phyloP scores from a whole-genome alignment of 2,888 invertebrate species.

The Drepanosiphum platanoidis region DNA sequence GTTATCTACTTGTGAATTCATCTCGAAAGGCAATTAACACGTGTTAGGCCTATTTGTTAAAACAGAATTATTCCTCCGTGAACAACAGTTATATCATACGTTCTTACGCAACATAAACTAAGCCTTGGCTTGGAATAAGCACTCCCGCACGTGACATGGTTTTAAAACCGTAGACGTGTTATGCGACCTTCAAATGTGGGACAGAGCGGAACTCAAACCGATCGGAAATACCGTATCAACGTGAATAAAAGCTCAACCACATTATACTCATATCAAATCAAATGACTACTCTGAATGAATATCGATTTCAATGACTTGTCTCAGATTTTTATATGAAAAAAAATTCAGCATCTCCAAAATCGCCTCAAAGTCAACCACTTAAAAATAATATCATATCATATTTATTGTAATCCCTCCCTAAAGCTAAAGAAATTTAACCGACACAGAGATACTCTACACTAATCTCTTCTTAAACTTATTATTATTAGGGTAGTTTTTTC shows the following conservation, averaged over 20 bases:
- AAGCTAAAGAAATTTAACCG: neutral
- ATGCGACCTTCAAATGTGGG: too few relatives aligned
- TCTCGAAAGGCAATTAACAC: neutral
- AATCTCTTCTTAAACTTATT: neutral
- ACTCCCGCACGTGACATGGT: neutral
- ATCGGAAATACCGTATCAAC: neutral
- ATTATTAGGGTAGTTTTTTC: neutral
- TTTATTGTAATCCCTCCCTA: neutral
- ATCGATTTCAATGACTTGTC: neutral
- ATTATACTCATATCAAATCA: neutral
- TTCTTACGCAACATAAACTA: neutral
- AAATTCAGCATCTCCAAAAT: neutral
- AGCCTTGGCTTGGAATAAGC: neutral
- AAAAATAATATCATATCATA: neutral
- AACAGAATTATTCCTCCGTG: neutral
- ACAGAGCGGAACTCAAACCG: too few relatives aligned
- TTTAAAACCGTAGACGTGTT: neutral
- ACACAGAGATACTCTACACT: neutral
- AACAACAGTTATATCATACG: neutral
- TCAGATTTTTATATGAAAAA: neutral
- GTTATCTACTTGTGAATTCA: neutral
- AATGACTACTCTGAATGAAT: too few relatives aligned
- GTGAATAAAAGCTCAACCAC: too few relatives aligned
- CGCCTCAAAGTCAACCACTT: neutral
- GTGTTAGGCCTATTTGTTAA: neutral